phyloP scores from a whole-genome alignment of 2,797 vertebrate genomes.

The Poecilia wingei region DNA sequence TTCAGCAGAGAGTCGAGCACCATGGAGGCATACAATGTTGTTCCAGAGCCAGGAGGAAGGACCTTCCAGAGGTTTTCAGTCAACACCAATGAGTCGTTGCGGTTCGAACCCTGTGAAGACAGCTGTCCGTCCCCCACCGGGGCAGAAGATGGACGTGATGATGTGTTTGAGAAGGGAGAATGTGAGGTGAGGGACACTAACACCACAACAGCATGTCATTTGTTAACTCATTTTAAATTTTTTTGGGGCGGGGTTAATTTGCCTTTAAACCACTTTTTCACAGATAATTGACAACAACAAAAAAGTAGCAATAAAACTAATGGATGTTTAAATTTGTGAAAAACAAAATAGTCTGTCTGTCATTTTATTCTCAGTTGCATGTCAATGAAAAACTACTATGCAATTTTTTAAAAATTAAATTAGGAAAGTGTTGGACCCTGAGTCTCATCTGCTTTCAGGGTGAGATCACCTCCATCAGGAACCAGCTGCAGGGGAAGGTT shows the following conservation, averaged over 20 bases:
- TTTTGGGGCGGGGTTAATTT: background rate
- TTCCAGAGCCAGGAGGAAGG: conserved; percentile 31
- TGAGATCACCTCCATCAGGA: conserved; percentile 81
- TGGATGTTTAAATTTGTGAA: background rate
- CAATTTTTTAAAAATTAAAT: background rate
- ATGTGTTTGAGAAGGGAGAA: conserved; percentile 62
- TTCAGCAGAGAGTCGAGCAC: conserved; percentile 34
- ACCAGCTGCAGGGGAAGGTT: conserved; percentile 87
- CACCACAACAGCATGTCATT: background rate
- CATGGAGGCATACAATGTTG: conserved; percentile 47
- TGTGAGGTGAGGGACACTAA: conserved; percentile 46
- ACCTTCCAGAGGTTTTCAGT: conserved; percentile 71
- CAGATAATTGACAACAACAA: background rate
- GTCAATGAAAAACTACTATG: background rate
- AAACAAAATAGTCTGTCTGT: background rate
- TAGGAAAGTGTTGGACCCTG: background rate
- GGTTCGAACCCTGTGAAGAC: conserved; percentile 67
- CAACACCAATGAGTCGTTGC: conserved; percentile 70
- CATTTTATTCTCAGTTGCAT: conserved; percentile 11
- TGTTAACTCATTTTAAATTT: background rate
- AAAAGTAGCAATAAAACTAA: background rate
- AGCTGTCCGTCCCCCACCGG: conserved; percentile 53
- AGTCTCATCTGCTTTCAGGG: conserved; percentile 69
- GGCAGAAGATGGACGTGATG: conserved; percentile 51
- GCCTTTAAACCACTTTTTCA: background rate